Percentiles rank a stretch among this genome's conserved stretches.
Evolutionary conservation across 2,888 invertebrate species (phyloP).

Genomic region (Drosophila yooni): DNA sequence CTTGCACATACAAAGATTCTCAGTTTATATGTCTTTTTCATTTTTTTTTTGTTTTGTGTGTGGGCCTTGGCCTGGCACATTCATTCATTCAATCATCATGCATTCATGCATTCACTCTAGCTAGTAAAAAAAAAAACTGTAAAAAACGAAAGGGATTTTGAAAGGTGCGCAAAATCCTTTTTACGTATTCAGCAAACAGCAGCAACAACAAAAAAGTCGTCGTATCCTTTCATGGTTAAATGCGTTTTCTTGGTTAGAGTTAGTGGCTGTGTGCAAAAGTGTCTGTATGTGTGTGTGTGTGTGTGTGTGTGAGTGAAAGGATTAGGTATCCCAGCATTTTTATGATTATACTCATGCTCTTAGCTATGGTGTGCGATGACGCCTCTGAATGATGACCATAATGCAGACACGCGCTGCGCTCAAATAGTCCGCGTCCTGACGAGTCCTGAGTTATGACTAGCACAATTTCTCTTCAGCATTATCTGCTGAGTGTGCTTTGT

Average conservation of each 20-base stretch:
- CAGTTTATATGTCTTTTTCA: background rate
- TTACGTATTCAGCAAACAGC: slow-evolving; percentile 58
- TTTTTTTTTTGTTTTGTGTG: slow-evolving; percentile 12
- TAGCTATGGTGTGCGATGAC: slow-evolving; percentile 38
- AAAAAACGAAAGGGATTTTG: slow-evolving; percentile 58
- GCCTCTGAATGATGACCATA: slow-evolving; percentile 67
- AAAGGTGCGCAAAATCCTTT: slow-evolving; percentile 78
- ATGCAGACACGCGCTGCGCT: slow-evolving; percentile 57
- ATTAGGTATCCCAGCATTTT: slow-evolving; percentile 61
- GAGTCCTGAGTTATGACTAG: slow-evolving; percentile 71
- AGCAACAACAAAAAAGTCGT: slow-evolving; percentile 46
- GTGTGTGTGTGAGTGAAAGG: slow-evolving; percentile 60
- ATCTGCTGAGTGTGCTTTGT: slow-evolving; percentile 44
- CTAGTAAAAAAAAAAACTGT: slow-evolving; percentile 52
- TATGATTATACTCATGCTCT: slow-evolving; percentile 54
- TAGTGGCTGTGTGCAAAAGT: slow-evolving; percentile 40
- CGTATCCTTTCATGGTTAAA: slow-evolving; percentile 74
- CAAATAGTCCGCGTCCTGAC: slow-evolving; percentile 45
- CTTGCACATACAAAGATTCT: slow-evolving; percentile 41
- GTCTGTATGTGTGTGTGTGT: slow-evolving; percentile 27
- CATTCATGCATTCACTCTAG: slow-evolving; percentile 66
- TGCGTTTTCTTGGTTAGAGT: slow-evolving; percentile 69
- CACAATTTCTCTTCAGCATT: slow-evolving; percentile 68
- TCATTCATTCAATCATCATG: slow-evolving; percentile 69
- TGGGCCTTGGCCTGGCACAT: slow-evolving; percentile 51